Conservation (phyloP, 2,797 vertebrate species). For the Trematomus bernacchii region DNA sequence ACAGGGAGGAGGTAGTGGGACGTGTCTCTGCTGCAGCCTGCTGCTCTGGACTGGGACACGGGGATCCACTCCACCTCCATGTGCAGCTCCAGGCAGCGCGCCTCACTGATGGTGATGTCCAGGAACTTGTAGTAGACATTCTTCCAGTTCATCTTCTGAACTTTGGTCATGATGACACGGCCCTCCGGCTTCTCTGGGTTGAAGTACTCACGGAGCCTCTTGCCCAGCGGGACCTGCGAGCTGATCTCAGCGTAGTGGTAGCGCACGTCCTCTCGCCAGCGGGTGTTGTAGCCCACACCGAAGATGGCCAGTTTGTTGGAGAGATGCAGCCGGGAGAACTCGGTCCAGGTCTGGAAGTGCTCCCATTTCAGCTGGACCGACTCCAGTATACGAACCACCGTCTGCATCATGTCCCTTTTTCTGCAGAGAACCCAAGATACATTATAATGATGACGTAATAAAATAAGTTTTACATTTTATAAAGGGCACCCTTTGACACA, state of each 20-base stretch:
- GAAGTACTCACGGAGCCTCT: slow-evolving; percentile 96
- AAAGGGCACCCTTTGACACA: neutral
- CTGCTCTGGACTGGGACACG: slow-evolving; percentile 90
- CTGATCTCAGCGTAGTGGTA: slow-evolving; percentile 99
- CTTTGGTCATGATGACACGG: slow-evolving; percentile 94
- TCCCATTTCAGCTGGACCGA: slow-evolving; percentile 98
- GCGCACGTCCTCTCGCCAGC: slow-evolving; percentile 96
- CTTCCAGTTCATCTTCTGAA: slow-evolving; percentile 99
- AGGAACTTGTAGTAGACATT: slow-evolving; percentile 98
- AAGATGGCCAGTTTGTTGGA: slow-evolving; percentile 99
- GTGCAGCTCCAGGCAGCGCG: slow-evolving; percentile 95
- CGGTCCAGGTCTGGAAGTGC: slow-evolving; percentile 98
- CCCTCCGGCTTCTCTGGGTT: slow-evolving; percentile 97
- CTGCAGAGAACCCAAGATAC: slow-evolving; percentile 71
- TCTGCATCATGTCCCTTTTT: slow-evolving; percentile 93
- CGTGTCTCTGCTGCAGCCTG: slow-evolving; percentile 87
- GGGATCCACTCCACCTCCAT: slow-evolving; percentile 98
- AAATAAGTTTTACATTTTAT: slow-evolving; percentile 59
- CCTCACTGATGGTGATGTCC: slow-evolving; percentile 98
- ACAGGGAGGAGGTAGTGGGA: slow-evolving; percentile 95
- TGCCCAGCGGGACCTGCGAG: slow-evolving; percentile 96
- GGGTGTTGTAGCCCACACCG: slow-evolving; percentile 96
- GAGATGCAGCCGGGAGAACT: slow-evolving; percentile 96
- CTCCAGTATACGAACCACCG: slow-evolving; percentile 95
- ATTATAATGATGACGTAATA: neutral